Base-by-base conservation (phyloP, 2,113 vertebrate species). In the Chionomys nivalis region DNA sequence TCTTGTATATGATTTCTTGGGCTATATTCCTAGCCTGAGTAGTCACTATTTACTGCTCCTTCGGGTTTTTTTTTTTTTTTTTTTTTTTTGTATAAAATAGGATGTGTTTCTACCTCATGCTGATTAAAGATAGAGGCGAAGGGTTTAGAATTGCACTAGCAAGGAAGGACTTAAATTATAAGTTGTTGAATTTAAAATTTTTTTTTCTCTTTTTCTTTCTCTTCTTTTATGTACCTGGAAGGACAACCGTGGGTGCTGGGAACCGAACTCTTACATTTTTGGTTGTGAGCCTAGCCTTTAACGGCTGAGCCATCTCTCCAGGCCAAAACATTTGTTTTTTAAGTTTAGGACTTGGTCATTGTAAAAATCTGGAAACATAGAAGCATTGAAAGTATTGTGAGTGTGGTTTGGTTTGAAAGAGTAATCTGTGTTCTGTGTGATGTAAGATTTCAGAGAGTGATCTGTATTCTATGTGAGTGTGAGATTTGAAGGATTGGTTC, bases 291-390 rank as follows among this genome's bases (percentile, higher is more conserved):
- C 16, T 58, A 58, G 55, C 17, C 55, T 58, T 58, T 58, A 58
- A 55, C 1, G 0, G 55, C 55, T 58, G 55, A 58, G 55, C 55
- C 55, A 58, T 58, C 17, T 19, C 55, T 19, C 55, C 17, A 58
- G 55, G 55, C 55, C 55, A 58, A 19, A 58, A 58, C 55, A 44
- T 39, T n/a, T 39, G 16, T 52, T 31, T 14, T 87, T 12, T 81
- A 81, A 82, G 76, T 66, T 52, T 92, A 66, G 36, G 63, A 68
- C 28, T 19, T 52, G 8, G 13, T 87, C 52, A 87, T 72, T 92
- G 65, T 94, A 49, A 96, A 86, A 70, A 83, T 88, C 49, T 72
- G 55, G 44, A 72, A 95, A 90, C 55, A 66, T 52, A 65, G 5
- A 44, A 8, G 10, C 3, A 36, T 79, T 39, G 52, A 93, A 93